Conservation (phyloP, 1,140 invertebrate species). For the Hypothenemus hampei region DNA sequence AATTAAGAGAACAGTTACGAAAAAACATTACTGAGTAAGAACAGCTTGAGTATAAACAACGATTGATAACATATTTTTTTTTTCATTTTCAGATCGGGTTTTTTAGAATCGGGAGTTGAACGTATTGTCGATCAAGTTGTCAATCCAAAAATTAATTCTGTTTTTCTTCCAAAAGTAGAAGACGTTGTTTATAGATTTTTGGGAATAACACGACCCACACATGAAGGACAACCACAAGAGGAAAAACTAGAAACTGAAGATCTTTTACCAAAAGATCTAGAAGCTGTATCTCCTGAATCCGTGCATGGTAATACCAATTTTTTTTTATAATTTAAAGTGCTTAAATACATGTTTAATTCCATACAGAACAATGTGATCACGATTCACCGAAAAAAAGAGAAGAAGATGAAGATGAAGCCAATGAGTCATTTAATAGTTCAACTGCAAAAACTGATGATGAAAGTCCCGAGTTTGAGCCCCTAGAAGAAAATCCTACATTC, state of each 20-base stretch:
- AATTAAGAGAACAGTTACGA: constrained; percentile 79
- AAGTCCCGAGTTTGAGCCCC: constrained; percentile 62
- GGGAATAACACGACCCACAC: constrained; percentile 63
- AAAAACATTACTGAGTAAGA: constrained; percentile 87
- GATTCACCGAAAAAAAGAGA: constrained; percentile 25
- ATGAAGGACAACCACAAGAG: constrained; percentile 44
- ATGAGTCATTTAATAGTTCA: constrained; percentile 25
- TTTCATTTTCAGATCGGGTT: constrained; percentile 60
- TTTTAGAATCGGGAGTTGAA: constrained; percentile 80
- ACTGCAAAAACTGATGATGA: constrained; percentile 59
- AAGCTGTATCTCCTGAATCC: constrained; percentile 73
- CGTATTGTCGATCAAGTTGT: constrained; percentile 93
- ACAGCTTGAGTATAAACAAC: background rate
- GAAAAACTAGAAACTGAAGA: constrained; percentile 46
- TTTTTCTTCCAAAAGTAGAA: constrained; percentile 87
- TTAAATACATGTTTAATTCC: no score
- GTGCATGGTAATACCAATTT: constrained; percentile 46
- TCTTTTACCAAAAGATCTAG: constrained; percentile 67
- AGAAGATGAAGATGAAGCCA: constrained; percentile 5
- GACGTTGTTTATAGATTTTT: constrained; percentile 83
- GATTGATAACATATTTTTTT: background rate
- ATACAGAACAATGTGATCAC: no score
- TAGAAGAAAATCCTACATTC: constrained; percentile 44
- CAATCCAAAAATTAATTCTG: constrained; percentile 81
- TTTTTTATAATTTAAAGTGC: background rate